Evolutionary conservation across 1,140 invertebrate species (phyloP).

Genomic region (Spodoptera frugiperda): DNA sequence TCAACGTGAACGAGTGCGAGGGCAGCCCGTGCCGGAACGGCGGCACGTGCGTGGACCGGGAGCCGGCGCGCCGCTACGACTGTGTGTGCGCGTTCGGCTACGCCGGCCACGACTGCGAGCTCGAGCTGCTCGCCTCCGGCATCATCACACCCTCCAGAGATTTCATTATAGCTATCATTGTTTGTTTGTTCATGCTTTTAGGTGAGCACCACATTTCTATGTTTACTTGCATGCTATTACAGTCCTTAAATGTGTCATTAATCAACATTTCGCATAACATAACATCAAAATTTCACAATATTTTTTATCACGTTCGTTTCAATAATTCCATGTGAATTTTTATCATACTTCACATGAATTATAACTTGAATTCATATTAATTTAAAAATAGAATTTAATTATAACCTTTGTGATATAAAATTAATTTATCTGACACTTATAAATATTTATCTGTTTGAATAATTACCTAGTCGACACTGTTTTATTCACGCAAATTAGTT

Average conservation of each 20-base stretch:
- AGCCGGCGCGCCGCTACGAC: constrained; percentile 90
- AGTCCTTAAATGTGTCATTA: constrained; percentile 3
- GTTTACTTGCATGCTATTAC: constrained; percentile 71
- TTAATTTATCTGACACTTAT: neutral
- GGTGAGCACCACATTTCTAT: constrained; percentile 88
- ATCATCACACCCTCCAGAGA: constrained; percentile 92
- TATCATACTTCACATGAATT: neutral
- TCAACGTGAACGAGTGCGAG: constrained; percentile 92
- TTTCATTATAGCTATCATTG: constrained; percentile 93
- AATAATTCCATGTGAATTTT: neutral
- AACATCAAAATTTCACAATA: neutral
- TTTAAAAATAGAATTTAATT: constrained; percentile 9
- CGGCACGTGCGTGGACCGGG: constrained; percentile 90
- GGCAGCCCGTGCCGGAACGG: constrained; percentile 90
- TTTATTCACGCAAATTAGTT: too few relatives aligned
- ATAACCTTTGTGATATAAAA: neutral
- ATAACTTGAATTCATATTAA: neutral
- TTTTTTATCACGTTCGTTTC: constrained; percentile 1
- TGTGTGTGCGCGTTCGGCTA: constrained; percentile 92
- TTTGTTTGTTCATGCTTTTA: constrained; percentile 91
- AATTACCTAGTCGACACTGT: too few relatives aligned
- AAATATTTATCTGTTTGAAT: too few relatives aligned
- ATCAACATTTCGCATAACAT: constrained; percentile 9
- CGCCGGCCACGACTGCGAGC: constrained; percentile 92
- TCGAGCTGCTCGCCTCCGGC: constrained; percentile 90